Conservation (phyloP, 2,888 invertebrate genomes). For the Drosophila merina region DNA sequence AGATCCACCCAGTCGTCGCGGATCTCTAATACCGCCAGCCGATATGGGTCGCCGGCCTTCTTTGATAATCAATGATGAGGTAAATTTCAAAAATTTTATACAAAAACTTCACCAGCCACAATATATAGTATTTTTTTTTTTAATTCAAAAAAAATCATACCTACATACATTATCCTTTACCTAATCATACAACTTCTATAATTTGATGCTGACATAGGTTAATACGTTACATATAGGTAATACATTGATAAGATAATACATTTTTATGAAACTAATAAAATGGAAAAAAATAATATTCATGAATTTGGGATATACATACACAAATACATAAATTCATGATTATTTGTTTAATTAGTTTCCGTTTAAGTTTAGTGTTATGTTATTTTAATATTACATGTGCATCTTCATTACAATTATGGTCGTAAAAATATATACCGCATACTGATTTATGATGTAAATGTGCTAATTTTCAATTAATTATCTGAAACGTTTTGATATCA, state of each 20-base stretch:
- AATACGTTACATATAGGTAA: no score
- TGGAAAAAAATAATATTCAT: no score
- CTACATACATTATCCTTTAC: no score
- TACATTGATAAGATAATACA: no score
- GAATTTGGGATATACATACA: neutral
- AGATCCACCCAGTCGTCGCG: slow-evolving; percentile 88
- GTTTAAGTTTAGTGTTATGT: neutral
- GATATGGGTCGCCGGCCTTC: slow-evolving; percentile 95
- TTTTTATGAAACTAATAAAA: no score
- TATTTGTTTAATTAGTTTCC: neutral
- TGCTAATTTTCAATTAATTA: slow-evolving; percentile 6
- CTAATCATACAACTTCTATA: no score
- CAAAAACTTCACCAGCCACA: no score
- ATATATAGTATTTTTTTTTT: no score
- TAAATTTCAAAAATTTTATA: slow-evolving; percentile 77
- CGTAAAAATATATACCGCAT: neutral
- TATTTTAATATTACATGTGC: neutral
- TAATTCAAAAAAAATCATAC: no score
- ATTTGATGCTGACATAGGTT: no score
- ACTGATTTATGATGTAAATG: slow-evolving; percentile 19
- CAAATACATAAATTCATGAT: neutral
- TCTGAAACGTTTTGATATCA: slow-evolving; percentile 6
- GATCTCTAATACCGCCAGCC: slow-evolving; percentile 93
- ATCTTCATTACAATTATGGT: neutral
- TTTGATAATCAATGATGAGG: slow-evolving; percentile 97